Base-by-base conservation (phyloP, 2,113 vertebrate species). In the Romanogobio albipinnatus region DNA sequence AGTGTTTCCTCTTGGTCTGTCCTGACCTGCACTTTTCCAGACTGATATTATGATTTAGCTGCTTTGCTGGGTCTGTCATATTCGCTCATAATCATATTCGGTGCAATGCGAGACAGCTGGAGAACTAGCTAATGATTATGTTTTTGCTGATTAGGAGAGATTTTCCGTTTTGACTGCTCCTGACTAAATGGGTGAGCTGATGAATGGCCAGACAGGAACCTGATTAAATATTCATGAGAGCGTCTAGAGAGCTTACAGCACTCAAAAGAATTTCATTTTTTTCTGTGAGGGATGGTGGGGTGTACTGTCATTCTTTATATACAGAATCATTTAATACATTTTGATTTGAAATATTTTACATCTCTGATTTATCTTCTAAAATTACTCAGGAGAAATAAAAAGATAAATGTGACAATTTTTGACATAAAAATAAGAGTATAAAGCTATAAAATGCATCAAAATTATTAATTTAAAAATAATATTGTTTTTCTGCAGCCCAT, bases 201-300 rank as follows among this genome's bases (percentile, higher is more conserved):
- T 83, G 81, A 85, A 76, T 73, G 79, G 86, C 64, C 81, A 88
- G 76, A 86, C 45, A 85, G 51, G 81, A 83, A 73, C 36, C 73
- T 83, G 59, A 83, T 89, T 61, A 88, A 89, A 89, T 86, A 89
- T 89, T 88, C 51, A 89, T 83, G 83, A 86, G 56, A 83, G 75
- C 79, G 76, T 76, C 29, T 36, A 43, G 5, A 76, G 74, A 76
- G 49, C 45, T 3, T 62, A 76, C 70, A 81, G 75, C 78, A 79
- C 78, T 86, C 66, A 77, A 79, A 62, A 51, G 49, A 53, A 73
- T 73, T 62, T 29, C 10, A n/a, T 68, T 75, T 85, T 43, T 74
- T 82, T 77, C 68, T 68, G 13, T 61, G 62, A 26, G 47, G 73
- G 2, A 61, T 29, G 19, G 29, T 82, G 53, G 17, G 59, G 62